These are phyloP conservation scores for Bettongia penicillata DNA, from an alignment of 2,113 vertebrate genomes.

Conservation along the genomic window DNA sequence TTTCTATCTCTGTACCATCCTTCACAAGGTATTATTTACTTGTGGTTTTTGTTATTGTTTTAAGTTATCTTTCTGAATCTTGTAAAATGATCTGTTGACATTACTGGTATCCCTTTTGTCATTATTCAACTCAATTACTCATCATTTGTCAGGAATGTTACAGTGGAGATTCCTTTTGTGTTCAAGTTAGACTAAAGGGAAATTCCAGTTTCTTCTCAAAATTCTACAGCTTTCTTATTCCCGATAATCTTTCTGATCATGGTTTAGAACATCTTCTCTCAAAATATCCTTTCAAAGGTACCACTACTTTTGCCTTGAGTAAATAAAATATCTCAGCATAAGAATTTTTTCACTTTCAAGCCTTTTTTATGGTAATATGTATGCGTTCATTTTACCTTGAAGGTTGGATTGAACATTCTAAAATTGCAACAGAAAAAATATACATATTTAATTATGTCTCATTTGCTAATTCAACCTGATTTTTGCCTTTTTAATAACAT, in stretches of 20 bases:
- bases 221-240: background rate
- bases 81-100: constrained; percentile 11
- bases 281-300: constrained; percentile 35
- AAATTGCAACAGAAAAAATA: constrained; percentile 49
- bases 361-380: constrained; percentile 40
- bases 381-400: constrained; percentile 50
- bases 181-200: background rate
- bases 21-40: too few relatives aligned
- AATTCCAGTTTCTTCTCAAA: background rate
- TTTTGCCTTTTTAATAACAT: background rate
- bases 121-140: constrained; percentile 52
- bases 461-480: background rate
- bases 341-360: constrained; percentile 5
- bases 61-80: background rate
- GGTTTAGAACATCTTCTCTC: constrained; percentile 55
- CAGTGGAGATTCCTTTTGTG: background rate
- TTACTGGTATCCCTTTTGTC: background rate
- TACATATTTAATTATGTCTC: constrained; percentile 2
- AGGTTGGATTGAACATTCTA: constrained; percentile 23
- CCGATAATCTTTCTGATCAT: background rate
- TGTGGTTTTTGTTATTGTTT: too few relatives aligned
- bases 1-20: too few relatives aligned
- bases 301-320: constrained; percentile 57
- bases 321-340: background rate
- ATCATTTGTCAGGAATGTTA: background rate